Percentiles rank a stretch among this genome's conserved stretches.
Conservation (phyloP, 2,888 invertebrate species). For the Epinotia demarniana region DNA sequence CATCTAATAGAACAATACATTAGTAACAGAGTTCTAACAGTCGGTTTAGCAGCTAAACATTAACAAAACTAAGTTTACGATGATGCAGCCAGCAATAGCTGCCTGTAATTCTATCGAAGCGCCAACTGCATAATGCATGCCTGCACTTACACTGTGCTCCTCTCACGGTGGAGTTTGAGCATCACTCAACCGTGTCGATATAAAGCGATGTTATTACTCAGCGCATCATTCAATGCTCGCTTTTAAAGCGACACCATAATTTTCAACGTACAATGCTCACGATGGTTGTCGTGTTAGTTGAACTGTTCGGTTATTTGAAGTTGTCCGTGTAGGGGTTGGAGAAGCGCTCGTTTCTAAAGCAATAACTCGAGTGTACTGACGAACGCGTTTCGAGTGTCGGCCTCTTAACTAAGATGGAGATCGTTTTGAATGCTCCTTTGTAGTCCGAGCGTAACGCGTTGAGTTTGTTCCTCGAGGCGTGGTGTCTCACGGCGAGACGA, state of each 20-base stretch:
- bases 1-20: constrained; percentile 47
- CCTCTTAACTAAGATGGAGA: constrained; percentile 71
- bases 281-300: constrained; percentile 43
- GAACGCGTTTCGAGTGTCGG: constrained; percentile 73
- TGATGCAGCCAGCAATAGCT: constrained; percentile 55
- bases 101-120: constrained; percentile 67
- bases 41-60: constrained; percentile 62
- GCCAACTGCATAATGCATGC: constrained; percentile 74
- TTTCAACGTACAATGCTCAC: neutral
- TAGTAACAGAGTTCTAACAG: constrained; percentile 50
- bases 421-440: constrained; percentile 74
- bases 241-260: neutral
- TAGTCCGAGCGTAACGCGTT: constrained; percentile 59
- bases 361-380: constrained; percentile 76
- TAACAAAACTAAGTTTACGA: constrained; percentile 67
- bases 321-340: constrained; percentile 54
- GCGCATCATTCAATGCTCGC: constrained; percentile 49
- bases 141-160: constrained; percentile 70
- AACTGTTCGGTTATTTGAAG: neutral
- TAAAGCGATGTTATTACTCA: constrained; percentile 49
- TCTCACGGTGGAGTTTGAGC: constrained; percentile 56
- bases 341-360: constrained; percentile 71
- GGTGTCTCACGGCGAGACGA: constrained; percentile 7
- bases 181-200: constrained; percentile 55
- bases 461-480: constrained; percentile 49